Base-by-base conservation (phyloP, 2,888 invertebrate genomes). In the Bugula neritina region DNA sequence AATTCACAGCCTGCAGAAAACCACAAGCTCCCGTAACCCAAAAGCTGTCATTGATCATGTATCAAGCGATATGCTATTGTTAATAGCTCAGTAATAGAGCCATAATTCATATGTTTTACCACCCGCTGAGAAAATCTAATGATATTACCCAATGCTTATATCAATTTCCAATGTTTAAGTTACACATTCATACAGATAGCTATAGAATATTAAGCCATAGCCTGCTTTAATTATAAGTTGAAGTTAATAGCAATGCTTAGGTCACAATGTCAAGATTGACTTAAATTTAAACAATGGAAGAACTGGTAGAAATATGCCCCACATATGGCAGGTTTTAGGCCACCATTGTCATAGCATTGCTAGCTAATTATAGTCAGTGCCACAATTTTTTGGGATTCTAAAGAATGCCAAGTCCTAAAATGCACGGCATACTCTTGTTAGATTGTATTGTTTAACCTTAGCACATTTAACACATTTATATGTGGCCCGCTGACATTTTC, bases 211-310 rank as follows among this genome's bases (percentile, higher is more conserved):
- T 43, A 17, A 43, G 43, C 5, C 5, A 43, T 43, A 17, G 17
- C 5, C 43, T 43, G 43, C 17, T 43, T 43, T 43, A 43, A 43
- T 43, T 43, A 43, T 17, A 43, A 10, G 5, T 43, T 10, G 10
- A 43, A 43, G 43, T 43, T 43, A 43, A 10, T 10, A 10, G 43
- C 43, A 43, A n/a, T 57, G 57, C n/a, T n/a, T 21, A 5, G 57
- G 57, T 25, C 57, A 57, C 3, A 57, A n/a, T 21, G n/a, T 43
- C 43, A 43, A 43, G 43, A n/a, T 43, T 17, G 17, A 17, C 43
- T 43, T 43, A 43, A 63, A 63, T 63, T 63, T 63, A 63, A 63
- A 63, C 63, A 63, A 63, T 63, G 29, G 5, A 31, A 13, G 5
- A 27, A 63, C 63, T 63, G 63, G 63, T 31, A 29, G 31, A 29